A percentile compares a stretch with the other conserved stretches of the same genome.
These are phyloP conservation scores for Tryphoninae sp. DNA, from an alignment of 2,888 invertebrate genomes.

Conservation along the genomic window DNA sequence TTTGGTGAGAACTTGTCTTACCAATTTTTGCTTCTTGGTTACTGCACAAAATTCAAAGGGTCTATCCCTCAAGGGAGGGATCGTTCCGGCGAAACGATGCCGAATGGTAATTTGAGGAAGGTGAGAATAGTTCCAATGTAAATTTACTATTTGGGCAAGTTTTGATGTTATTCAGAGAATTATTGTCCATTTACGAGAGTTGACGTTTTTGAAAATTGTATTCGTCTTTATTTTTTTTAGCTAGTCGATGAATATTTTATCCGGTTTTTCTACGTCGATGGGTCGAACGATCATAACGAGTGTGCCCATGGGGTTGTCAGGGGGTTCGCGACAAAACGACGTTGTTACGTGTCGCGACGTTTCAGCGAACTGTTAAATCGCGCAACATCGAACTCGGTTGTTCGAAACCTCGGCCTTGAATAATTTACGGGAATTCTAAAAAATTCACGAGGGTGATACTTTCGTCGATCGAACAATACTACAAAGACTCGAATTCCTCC, in stretches of 20 bases:
- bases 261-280: no score
- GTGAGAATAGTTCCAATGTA: not conserved
- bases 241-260: not conserved
- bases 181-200: not conserved
- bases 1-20: no score
- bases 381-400: conserved; percentile 47
- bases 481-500: not conserved
- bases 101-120: conserved; percentile 1
- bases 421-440: conserved; percentile 54
- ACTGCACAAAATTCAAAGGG: conserved; percentile 5
- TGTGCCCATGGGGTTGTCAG: no score
- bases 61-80: conserved; percentile 12
- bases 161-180: not conserved
- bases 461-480: conserved; percentile 34
- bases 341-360: not conserved
- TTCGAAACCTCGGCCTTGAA: conserved; percentile 41
- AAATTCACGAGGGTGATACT: conserved; percentile 6
- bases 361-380: conserved; percentile 24
- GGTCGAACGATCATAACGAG: not conserved
- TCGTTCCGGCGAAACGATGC: not conserved
- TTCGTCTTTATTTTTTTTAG: not conserved
- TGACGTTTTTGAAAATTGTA: not conserved
- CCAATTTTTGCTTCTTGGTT: conserved; percentile 3
- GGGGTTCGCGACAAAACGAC: no score
- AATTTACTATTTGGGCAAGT: not conserved